These are phyloP conservation scores for Aphaenogaster rudis DNA, from an alignment of 1,140 invertebrate genomes.

Conservation along the genomic window DNA sequence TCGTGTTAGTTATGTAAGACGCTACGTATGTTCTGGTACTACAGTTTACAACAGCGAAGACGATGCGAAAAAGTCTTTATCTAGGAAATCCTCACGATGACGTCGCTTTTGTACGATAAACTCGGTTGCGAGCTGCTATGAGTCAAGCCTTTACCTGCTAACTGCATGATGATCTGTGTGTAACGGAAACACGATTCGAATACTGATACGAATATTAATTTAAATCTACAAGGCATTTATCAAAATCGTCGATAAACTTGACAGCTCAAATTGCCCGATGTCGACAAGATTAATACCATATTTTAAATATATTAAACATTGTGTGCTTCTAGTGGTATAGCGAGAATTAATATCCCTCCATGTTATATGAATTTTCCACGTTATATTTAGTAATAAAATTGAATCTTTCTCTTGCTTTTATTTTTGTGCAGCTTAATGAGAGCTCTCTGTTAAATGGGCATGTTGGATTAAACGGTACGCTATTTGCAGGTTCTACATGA, in stretches of 20 bases:
- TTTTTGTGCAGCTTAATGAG: background rate
- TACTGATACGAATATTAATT: constrained; percentile 18
- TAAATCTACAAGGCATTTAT: constrained; percentile 19
- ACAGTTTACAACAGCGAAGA: background rate
- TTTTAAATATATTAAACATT: constrained; percentile 11
- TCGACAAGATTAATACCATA: background rate
- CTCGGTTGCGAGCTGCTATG: constrained; percentile 7
- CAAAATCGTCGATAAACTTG: background rate
- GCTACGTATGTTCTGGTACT: background rate
- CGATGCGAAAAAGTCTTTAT: constrained; percentile 32
- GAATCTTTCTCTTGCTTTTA: background rate
- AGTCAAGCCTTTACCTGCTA: constrained; percentile 29
- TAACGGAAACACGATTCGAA: constrained; percentile 31
- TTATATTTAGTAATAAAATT: background rate
- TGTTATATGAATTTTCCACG: background rate
- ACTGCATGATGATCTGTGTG: background rate
- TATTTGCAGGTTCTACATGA: constrained; percentile 94
- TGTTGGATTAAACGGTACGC: background rate
- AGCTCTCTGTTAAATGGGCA: background rate
- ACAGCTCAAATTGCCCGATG: background rate
- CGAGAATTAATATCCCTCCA: background rate
- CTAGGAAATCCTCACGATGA: constrained; percentile 35
- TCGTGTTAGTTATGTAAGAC: constrained; percentile 24
- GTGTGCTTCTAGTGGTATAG: background rate
- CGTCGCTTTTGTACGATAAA: constrained; percentile 22